These are phyloP conservation scores for Biston stratarius DNA, from an alignment of 2,888 invertebrate genomes.

Conservation along the genomic window DNA sequence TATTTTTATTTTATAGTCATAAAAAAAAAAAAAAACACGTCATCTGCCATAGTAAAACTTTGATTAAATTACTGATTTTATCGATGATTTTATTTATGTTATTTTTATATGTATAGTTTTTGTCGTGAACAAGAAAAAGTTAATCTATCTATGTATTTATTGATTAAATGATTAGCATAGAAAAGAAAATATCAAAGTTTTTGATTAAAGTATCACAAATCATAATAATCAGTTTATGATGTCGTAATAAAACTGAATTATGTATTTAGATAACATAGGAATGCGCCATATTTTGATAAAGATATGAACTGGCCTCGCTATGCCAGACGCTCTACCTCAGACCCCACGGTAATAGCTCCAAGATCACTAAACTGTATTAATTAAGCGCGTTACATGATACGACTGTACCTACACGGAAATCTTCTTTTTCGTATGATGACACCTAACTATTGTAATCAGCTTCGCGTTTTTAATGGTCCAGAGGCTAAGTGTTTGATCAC, in stretches of 20 bases:
- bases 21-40: no score
- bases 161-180: background rate
- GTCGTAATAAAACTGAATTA: constrained; percentile 7
- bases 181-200: background rate
- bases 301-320: constrained; percentile 1
- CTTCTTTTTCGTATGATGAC: no score
- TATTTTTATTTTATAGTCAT: no score
- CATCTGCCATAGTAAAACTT: no score
- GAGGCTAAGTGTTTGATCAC: no score
- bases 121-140: no score
- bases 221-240: constrained; percentile 9
- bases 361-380: constrained; percentile 51
- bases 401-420: constrained; percentile 54
- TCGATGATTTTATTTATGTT: background rate
- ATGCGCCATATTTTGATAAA: constrained; percentile 12
- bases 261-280: constrained; percentile 20
- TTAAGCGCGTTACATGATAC: constrained; percentile 54
- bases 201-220: constrained; percentile 12
- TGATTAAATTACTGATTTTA: background rate
- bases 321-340: constrained; percentile 18
- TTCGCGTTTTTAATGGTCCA: no score
- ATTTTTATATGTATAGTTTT: background rate
- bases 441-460: no score
- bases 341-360: constrained; percentile 42
- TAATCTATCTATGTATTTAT: background rate